Evolutionary conservation across 2,888 invertebrate species (phyloP).

Genomic region (Nomada fucata): DNA sequence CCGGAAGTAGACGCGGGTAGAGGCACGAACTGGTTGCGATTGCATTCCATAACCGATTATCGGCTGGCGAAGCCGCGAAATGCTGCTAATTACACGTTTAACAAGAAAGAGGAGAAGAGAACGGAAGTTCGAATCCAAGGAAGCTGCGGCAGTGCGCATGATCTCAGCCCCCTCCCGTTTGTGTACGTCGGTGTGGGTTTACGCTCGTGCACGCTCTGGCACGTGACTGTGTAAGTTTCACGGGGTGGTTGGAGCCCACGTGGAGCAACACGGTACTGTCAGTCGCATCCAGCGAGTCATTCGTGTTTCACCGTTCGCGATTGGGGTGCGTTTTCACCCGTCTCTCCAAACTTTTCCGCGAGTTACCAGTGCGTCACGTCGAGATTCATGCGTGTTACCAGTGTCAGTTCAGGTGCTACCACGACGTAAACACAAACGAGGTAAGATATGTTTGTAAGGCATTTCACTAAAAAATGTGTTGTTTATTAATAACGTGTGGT

Average conservation of each 20-base stretch:
- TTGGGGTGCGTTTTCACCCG: constrained; percentile 24
- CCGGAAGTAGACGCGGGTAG: constrained; percentile 16
- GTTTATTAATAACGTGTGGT: neutral
- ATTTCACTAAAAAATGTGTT: neutral
- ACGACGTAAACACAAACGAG: constrained; percentile 16
- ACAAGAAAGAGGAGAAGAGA: constrained; percentile 48
- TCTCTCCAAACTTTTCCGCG: constrained; percentile 29
- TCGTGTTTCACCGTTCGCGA: constrained; percentile 71
- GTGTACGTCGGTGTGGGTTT: constrained; percentile 28
- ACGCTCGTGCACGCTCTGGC: constrained; percentile 25
- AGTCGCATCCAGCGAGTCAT: constrained; percentile 80
- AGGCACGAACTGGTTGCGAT: constrained; percentile 23
- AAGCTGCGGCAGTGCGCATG: constrained; percentile 66
- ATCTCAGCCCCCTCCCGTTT: constrained; percentile 54
- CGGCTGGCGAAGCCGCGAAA: constrained; percentile 44
- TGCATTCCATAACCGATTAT: constrained; percentile 55
- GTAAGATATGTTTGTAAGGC: constrained; percentile 35
- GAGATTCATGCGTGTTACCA: neutral
- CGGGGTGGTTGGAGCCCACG: constrained; percentile 79
- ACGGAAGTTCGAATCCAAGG: constrained; percentile 56
- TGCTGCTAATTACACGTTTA: constrained; percentile 65
- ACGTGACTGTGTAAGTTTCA: constrained; percentile 58
- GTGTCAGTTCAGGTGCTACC: constrained; percentile 23
- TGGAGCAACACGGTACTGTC: constrained; percentile 81
- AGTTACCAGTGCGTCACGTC: constrained; percentile 25